Conservation (phyloP, 2,888 invertebrate species). For the Campoplex nolae region DNA sequence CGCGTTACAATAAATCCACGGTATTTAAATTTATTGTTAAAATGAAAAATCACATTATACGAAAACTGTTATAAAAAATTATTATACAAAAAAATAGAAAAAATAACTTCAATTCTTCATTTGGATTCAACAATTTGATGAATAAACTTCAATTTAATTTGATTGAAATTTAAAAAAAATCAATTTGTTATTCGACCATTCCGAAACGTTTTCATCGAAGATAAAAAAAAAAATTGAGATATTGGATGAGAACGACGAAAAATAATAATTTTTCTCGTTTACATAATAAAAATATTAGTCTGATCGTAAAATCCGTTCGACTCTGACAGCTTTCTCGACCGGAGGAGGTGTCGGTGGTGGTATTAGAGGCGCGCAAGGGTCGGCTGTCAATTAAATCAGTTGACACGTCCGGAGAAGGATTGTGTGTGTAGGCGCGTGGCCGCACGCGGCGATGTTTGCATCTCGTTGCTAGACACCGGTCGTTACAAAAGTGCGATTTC, state of each 20-base stretch:
- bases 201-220: too few relatives aligned
- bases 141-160: neutral
- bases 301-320: slow-evolving; percentile 62
- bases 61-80: too few relatives aligned
- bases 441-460: slow-evolving; percentile 77
- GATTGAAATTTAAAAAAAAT: neutral
- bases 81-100: too few relatives aligned
- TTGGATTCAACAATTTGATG: neutral
- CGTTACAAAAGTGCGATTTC: slow-evolving; percentile 43
- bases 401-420: slow-evolving; percentile 69
- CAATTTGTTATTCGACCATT: too few relatives aligned
- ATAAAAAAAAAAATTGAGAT: neutral
- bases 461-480: slow-evolving; percentile 70
- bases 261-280: slow-evolving; percentile 18
- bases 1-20: neutral
- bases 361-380: slow-evolving; percentile 46
- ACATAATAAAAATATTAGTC: slow-evolving; percentile 43
- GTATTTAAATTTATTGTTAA: neutral
- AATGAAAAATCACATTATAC: too few relatives aligned
- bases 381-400: slow-evolving; percentile 78
- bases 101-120: too few relatives aligned
- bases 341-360: slow-evolving; percentile 42
- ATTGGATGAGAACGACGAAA: neutral
- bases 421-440: slow-evolving; percentile 69
- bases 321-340: slow-evolving; percentile 65